Conservation (phyloP, 1,140 invertebrate species). For the Drosophila sucinea region DNA sequence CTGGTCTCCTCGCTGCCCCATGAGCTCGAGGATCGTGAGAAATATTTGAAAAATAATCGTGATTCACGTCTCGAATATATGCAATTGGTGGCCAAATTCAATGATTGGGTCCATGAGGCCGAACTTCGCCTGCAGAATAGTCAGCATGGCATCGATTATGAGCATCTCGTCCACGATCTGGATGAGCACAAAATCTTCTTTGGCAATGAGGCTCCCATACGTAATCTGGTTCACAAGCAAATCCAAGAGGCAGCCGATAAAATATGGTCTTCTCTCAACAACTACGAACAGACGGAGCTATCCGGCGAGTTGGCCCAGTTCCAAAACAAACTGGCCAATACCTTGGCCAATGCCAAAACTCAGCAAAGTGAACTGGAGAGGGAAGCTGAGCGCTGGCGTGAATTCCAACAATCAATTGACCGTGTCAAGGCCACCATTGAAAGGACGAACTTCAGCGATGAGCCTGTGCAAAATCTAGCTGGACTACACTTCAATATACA, state of each 20-base stretch:
- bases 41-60: conserved; percentile 92
- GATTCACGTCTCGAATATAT: conserved; percentile 90
- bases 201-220: conserved; percentile 89
- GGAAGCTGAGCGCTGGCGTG: conserved; percentile 90
- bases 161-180: conserved; percentile 91
- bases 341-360: conserved; percentile 91
- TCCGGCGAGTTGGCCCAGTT: conserved; percentile 91
- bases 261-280: conserved; percentile 92
- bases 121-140: conserved; percentile 89
- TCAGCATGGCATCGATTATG: conserved; percentile 93
- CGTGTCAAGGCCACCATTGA: conserved; percentile 89
- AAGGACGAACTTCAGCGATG: conserved; percentile 89
- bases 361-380: conserved; percentile 90
- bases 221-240: conserved; percentile 90
- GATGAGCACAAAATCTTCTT: conserved; percentile 95
- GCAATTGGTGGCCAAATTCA: conserved; percentile 89
- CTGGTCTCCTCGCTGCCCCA: conserved; percentile 90
- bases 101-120: conserved; percentile 93
- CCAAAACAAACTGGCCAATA: conserved; percentile 91
- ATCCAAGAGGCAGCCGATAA: conserved; percentile 93
- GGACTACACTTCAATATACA: conserved; percentile 91
- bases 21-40: conserved; percentile 90
- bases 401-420: conserved; percentile 89
- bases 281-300: conserved; percentile 91
- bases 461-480: conserved; percentile 89